Conservation (phyloP, 1,140 invertebrate genomes). For the Lepidotrigona ventralis region DNA sequence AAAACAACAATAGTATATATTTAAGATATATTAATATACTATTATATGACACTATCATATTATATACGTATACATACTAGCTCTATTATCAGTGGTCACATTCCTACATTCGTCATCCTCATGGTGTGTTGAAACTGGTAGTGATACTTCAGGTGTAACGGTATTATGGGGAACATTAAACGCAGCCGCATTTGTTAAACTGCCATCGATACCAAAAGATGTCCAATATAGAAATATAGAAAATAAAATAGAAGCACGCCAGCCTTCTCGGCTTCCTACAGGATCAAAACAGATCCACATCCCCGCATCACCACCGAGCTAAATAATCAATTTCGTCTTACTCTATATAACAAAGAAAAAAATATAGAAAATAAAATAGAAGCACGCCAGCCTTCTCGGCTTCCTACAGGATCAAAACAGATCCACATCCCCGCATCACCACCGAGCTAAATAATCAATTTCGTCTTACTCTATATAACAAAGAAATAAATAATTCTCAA, state of each 20-base stretch:
- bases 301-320: slow-evolving; percentile 76
- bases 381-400: slow-evolving; percentile 74
- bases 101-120: slow-evolving; percentile 73
- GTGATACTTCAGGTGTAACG: slow-evolving; percentile 69
- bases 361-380: slow-evolving; percentile 71
- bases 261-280: slow-evolving; percentile 76
- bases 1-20: background rate
- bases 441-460: slow-evolving; percentile 61
- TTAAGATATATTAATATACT: background rate
- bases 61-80: slow-evolving; percentile 55
- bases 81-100: slow-evolving; percentile 70
- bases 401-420: slow-evolving; percentile 73
- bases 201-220: slow-evolving; percentile 67
- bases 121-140: slow-evolving; percentile 68
- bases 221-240: slow-evolving; percentile 70
- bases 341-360: too few species aligned
- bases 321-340: slow-evolving; percentile 59
- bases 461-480: slow-evolving; percentile 60
- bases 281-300: slow-evolving; percentile 77
- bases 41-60: background rate
- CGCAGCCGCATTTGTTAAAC: slow-evolving; percentile 68
- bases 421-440: slow-evolving; percentile 80
- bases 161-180: slow-evolving; percentile 67
- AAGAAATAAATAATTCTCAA: slow-evolving; percentile 13
- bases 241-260: slow-evolving; percentile 71